These are phyloP conservation scores for Drosophila ohnishii DNA, from an alignment of 1,140 invertebrate species.

Conservation along the genomic window DNA sequence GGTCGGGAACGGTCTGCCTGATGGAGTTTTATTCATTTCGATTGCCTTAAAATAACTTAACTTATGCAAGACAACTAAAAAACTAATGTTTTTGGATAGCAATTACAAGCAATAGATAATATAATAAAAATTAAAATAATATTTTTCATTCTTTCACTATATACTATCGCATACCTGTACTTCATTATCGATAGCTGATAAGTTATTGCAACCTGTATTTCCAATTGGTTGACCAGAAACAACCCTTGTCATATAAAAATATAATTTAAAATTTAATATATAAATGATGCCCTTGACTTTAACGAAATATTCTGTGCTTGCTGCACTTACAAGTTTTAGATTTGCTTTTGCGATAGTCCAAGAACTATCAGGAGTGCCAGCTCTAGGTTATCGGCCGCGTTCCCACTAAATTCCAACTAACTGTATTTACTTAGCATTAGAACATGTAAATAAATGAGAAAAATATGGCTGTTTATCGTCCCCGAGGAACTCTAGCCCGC, in stretches of 20 bases:
- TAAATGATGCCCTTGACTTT: background rate
- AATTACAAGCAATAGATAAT: too few relatives aligned
- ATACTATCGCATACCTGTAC: too few relatives aligned
- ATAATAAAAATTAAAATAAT: too few relatives aligned
- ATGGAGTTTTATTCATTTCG: background rate
- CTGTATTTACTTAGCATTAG: constrained; percentile 3
- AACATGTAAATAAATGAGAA: constrained; percentile 40
- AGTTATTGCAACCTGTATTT: background rate
- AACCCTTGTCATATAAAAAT: background rate
- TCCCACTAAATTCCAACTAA: constrained; percentile 17
- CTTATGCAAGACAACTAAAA: background rate
- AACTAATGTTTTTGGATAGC: too few relatives aligned
- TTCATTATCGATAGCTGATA: background rate
- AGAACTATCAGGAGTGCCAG: constrained; percentile 1
- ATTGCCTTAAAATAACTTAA: background rate
- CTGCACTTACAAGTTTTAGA: too few relatives aligned
- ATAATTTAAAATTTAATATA: background rate
- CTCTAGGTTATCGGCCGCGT: background rate
- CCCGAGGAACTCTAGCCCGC: constrained; percentile 86
- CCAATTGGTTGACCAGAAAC: background rate
- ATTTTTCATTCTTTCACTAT: too few relatives aligned
- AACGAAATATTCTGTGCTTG: background rate
- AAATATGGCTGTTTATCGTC: constrained; percentile 71
- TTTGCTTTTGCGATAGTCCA: background rate
- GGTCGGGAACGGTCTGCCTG: background rate